Conservation (phyloP, 2,113 vertebrate species). For the Lophotis ruficrista region DNA sequence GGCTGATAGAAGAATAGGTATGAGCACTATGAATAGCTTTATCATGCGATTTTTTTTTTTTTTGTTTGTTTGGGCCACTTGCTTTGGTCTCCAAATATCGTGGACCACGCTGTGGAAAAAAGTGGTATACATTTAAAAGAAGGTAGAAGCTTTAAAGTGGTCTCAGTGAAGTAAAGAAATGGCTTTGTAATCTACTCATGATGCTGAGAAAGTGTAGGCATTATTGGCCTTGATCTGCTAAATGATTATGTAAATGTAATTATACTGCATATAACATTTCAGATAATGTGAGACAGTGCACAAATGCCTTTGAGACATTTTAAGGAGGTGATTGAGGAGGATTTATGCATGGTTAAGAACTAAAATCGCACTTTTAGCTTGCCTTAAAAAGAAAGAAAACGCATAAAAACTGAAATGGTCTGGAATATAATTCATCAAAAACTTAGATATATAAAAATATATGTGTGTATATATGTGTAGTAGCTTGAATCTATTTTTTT, state of each 20-base stretch:
- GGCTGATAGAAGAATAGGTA: not conserved
- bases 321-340: slow-evolving; percentile 14
- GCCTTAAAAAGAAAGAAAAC: not conserved
- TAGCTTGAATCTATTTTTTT: not conserved
- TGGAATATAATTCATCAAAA: not conserved
- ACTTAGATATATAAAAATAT: not conserved
- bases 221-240: slow-evolving; percentile 53
- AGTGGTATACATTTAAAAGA: not conserved
- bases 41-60: not conserved
- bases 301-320: slow-evolving; percentile 42
- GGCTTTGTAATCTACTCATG: slow-evolving; percentile 22
- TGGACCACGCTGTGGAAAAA: not conserved
- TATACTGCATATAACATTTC: slow-evolving; percentile 45
- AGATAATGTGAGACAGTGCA: slow-evolving; percentile 16
- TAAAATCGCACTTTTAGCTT: not conserved
- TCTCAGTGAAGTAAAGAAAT: not conserved
- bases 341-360: slow-evolving; percentile 2
- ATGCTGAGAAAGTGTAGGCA: slow-evolving; percentile 22
- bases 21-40: not conserved
- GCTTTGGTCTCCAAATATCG: not conserved
- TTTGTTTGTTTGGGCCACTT: not conserved
- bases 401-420: not conserved
- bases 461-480: not conserved
- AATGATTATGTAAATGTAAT: slow-evolving; percentile 71
- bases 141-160: not conserved